Conservation (phyloP, 2,113 vertebrate genomes). For the Corythoichthys haematopterus region DNA sequence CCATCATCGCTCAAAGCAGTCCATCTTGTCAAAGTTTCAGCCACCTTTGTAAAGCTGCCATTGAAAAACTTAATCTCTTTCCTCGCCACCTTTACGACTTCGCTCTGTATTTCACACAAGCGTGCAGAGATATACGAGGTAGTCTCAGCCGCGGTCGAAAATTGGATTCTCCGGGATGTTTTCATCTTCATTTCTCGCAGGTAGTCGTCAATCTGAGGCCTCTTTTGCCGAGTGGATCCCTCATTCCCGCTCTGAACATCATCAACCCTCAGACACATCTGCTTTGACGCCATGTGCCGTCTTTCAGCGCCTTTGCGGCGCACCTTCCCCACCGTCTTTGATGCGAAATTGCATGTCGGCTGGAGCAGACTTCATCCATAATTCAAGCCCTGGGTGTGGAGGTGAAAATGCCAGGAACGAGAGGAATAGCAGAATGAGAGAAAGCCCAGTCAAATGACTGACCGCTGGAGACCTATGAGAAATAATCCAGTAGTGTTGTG, state of each 20-base stretch:
- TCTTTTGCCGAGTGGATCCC: not conserved
- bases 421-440: not conserved
- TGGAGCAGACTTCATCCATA: conserved; percentile 4
- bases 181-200: not conserved
- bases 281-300: not conserved
- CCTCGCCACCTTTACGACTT: not conserved
- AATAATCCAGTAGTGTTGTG: not conserved
- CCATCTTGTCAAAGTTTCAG: not conserved
- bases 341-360: conserved; percentile 10
- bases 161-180: not conserved
- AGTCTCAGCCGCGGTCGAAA: not conserved
- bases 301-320: conserved; percentile 3
- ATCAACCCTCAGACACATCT: not conserved
- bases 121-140: not conserved
- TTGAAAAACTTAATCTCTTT: not conserved
- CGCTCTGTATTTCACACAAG: not conserved
- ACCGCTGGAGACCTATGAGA: not conserved
- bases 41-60: not conserved
- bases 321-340: conserved; percentile 6
- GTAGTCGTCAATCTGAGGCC: not conserved
- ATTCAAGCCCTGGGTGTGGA: not conserved
- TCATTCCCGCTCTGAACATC: not conserved
- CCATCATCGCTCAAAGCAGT: not conserved
- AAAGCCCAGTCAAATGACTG: not conserved
- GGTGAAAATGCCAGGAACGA: not conserved